Base-by-base conservation (phyloP, 2,113 vertebrate species). In the Crypturellus undulatus region DNA sequence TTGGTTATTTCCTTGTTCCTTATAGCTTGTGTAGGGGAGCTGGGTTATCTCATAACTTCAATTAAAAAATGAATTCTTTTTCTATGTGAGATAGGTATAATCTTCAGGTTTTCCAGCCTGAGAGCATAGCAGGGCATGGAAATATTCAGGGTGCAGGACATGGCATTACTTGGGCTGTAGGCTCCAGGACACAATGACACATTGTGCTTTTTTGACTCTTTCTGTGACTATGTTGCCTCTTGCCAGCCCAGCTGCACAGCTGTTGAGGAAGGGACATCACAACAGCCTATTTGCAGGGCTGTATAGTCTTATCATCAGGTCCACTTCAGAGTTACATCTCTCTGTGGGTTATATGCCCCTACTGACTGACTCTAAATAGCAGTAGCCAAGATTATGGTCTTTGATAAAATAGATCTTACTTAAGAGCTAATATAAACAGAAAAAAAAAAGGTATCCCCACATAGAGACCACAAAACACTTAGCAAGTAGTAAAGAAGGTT, bases 101-200 rank as follows among this genome's bases (percentile, higher is more conserved):
- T 4, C 5, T 60, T 43, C 43, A 28, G 19, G 64, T 9, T 15
- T 43, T 79, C 26, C 21, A 10, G 32, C 8, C 28, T 28, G 45
- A 38, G 38, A 68, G 13, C 3, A 3, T 4, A 82, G 73, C 22
- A 78, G 34, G 16, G 56, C 4, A 4, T 54, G 43, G 18, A 54
- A 7, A 36, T 64, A 81, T 63, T 58, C 18, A 30, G 0, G 0
- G 12, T 24, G 34, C 52, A 79, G n/a, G 26, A 76, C 36, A 11
- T 15, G 22, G 32, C 67, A 6, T 26, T 76, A 28, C 4, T 5
- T 0, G 0, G 6, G 6, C 3, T 40, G 7, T 26, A 78, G 62
- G 14, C 26, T 84, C 43, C 19, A 34, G 22, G 25, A 51, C 28
- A 71, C 24, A 36, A 15, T 30, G 78, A 64, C n/a, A 34, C 32